Percentiles rank a stretch among this genome's conserved stretches.
phyloP scores from a whole-genome alignment of 2,113 vertebrate species.

The Tychaedon coryphoeus region DNA sequence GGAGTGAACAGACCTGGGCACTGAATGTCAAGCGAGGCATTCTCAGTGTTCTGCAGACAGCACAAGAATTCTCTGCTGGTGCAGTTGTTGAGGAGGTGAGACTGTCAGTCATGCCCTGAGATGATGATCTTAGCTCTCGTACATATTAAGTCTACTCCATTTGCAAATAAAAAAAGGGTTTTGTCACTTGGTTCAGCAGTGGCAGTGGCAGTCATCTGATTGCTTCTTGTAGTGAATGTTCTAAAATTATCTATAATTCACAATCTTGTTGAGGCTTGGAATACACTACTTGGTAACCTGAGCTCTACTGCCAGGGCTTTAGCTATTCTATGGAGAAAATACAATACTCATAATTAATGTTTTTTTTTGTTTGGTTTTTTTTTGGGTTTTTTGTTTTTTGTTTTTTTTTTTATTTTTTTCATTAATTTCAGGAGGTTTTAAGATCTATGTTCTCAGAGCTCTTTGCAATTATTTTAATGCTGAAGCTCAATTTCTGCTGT shows the following conservation, averaged over 20 bases:
- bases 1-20: constrained; percentile 79
- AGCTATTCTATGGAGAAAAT: background rate
- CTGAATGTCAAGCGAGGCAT: constrained; percentile 86
- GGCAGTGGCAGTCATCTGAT: background rate
- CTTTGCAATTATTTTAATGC: background rate
- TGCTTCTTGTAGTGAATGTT: background rate
- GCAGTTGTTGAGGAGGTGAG: constrained; percentile 79
- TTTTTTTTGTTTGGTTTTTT: no score
- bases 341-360: background rate
- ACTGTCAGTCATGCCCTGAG: background rate
- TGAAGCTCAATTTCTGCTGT: background rate
- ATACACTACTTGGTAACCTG: background rate
- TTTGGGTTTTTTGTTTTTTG: no score
- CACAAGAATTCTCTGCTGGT: background rate
- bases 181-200: background rate
- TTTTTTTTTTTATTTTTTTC: background rate
- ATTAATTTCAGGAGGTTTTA: background rate
- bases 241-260: background rate
- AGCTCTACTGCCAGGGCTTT: background rate
- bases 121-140: background rate
- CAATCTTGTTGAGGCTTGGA: background rate
- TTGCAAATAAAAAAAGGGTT: background rate
- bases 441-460: background rate
- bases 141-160: background rate
- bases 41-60: constrained; percentile 86